phyloP scores from a whole-genome alignment of 2,888 invertebrate genomes.

The Chaitophorus viminalis region DNA sequence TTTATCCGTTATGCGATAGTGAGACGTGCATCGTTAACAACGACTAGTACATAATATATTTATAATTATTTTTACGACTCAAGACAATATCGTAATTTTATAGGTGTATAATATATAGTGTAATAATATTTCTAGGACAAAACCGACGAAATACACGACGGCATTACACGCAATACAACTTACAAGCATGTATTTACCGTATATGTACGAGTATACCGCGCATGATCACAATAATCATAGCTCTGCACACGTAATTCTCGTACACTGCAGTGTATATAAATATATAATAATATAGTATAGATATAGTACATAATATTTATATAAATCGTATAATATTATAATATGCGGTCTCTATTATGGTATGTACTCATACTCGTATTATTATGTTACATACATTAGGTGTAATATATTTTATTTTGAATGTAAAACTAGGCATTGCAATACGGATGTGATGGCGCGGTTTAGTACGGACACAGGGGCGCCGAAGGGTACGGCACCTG shows the following conservation, averaged over 20 bases:
- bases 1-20: neutral
- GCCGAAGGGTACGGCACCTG: constrained; percentile 71
- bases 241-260: neutral
- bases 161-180: neutral
- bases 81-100: neutral
- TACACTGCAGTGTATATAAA: neutral
- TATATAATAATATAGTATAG: no score
- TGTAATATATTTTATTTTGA: no score
- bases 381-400: neutral
- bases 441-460: neutral
- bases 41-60: neutral
- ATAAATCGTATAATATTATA: neutral
- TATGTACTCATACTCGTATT: neutral
- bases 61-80: neutral
- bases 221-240: neutral
- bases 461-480: constrained; percentile 74
- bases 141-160: neutral
- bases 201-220: no score
- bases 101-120: neutral
- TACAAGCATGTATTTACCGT: neutral
- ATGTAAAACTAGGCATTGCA: neutral
- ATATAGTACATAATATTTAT: neutral
- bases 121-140: neutral
- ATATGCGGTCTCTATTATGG: neutral
- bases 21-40: constrained; percentile 23